phyloP scores from a whole-genome alignment of 1,140 invertebrate species.

The Drosophila pallidifrons region DNA sequence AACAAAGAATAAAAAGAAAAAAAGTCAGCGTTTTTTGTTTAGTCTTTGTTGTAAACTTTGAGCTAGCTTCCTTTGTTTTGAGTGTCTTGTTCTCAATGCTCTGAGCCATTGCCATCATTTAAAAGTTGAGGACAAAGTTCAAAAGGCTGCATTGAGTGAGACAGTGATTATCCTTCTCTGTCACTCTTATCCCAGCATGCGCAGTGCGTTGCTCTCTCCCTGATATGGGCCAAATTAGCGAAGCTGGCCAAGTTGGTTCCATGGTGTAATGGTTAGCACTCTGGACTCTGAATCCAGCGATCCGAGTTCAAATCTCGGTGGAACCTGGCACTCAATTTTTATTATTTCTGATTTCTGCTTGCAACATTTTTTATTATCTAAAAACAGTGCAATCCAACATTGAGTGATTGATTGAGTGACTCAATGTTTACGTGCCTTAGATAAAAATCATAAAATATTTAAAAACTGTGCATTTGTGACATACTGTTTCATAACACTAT shows the following conservation, averaged over 20 bases:
- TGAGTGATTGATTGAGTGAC: conserved; percentile 5
- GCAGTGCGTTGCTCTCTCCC: conserved; percentile 45
- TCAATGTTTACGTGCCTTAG: conserved; percentile 8
- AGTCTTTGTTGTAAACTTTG: conserved; percentile 8
- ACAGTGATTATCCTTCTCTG: conserved; percentile 8
- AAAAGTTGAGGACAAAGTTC: neutral
- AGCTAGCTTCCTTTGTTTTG: conserved; percentile 9
- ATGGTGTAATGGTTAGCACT: conserved; percentile 97
- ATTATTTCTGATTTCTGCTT: conserved; percentile 3
- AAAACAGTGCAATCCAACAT: neutral
- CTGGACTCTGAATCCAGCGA: conserved; percentile 96
- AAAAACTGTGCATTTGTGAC: neutral
- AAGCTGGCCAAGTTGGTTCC: conserved; percentile 86
- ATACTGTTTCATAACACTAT: no score
- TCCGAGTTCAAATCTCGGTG: conserved; percentile 94
- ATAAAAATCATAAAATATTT: conserved; percentile 23
- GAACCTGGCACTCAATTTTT: conserved; percentile 86
- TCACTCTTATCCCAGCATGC: conserved; percentile 50
- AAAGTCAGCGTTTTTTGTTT: neutral
- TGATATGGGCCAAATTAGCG: conserved; percentile 45
- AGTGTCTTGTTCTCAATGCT: neutral
- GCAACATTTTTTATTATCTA: conserved; percentile 11
- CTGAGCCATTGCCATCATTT: conserved; percentile 8
- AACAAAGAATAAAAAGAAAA: conserved; percentile 36
- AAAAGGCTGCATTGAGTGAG: conserved; percentile 4